These are phyloP conservation scores for Dendrolimus pini DNA, from an alignment of 2,888 invertebrate species.

Conservation along the genomic window DNA sequence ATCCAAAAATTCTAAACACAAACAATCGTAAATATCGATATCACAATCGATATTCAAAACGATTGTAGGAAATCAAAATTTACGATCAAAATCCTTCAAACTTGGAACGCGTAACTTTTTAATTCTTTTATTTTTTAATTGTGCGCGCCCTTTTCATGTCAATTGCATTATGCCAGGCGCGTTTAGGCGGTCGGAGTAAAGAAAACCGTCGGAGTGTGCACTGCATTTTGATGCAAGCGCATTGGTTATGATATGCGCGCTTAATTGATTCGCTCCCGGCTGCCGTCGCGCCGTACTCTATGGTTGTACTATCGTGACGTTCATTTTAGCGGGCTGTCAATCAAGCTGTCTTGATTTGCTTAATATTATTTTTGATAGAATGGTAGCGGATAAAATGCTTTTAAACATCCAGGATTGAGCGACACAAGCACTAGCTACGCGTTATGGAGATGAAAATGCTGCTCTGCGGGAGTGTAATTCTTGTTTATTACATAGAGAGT, in stretches of 20 bases:
- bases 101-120: conserved; percentile 7
- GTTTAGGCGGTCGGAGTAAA: conserved; percentile 31
- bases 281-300: conserved; percentile 8
- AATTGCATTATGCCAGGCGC: conserved; percentile 21
- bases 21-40: too few species aligned
- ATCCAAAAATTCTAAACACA: too few species aligned
- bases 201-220: conserved; percentile 18
- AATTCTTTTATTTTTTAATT: conserved; percentile 23
- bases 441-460: too few species aligned
- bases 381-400: not conserved
- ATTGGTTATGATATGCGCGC: conserved; percentile 12
- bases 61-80: conserved; percentile 1
- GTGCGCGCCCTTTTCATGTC: conserved; percentile 18
- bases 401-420: not conserved
- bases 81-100: conserved; percentile 7
- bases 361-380: not conserved
- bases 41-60: not conserved
- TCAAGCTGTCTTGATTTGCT: not conserved
- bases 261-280: conserved; percentile 25
- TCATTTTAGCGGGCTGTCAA: not conserved
- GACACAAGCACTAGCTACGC: too few species aligned
- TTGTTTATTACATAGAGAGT: too few species aligned
- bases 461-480: too few species aligned
- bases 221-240: conserved; percentile 27
- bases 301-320: not conserved